A percentile compares a stretch with the other conserved stretches of the same genome.
Evolutionary conservation across 2,797 vertebrate genomes (phyloP).

Genomic region (Coregonus sp.): DNA sequence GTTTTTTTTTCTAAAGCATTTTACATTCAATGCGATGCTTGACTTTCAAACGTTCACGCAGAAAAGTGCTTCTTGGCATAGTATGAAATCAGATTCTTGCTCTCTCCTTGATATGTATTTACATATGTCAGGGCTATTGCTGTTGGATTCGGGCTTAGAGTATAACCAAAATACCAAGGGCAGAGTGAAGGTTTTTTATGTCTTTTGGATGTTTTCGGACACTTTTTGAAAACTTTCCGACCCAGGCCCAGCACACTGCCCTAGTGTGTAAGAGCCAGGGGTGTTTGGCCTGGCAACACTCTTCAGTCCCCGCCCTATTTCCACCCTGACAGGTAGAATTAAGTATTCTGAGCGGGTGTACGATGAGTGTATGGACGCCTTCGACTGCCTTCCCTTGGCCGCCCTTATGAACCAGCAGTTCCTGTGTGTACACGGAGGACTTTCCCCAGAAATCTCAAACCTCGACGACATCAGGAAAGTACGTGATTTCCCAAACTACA

Average conservation of each 20-base stretch:
- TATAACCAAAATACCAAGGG: constrained; percentile 18
- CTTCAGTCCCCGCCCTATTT: constrained; percentile 38
- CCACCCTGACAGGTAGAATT: constrained; percentile 91
- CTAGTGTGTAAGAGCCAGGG: constrained; percentile 45
- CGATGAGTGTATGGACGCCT: constrained; percentile 98
- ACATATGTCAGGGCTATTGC: constrained; percentile 70
- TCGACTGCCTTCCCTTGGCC: constrained; percentile 98
- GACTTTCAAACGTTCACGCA: constrained; percentile 42
- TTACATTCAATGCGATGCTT: constrained; percentile 28
- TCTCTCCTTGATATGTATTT: constrained; percentile 57
- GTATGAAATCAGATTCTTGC: constrained; percentile 30
- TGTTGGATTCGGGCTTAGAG: constrained; percentile 42
- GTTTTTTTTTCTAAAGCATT: constrained; percentile 56
- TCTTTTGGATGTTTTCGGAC: constrained; percentile 53
- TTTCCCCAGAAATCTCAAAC: constrained; percentile 99
- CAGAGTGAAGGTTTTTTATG: constrained; percentile 34
- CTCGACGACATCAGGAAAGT: constrained; percentile 99
- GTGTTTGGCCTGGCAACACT: constrained; percentile 65
- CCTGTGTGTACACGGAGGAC: constrained; percentile 95
- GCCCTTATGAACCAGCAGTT: constrained; percentile 99
- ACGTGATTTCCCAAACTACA: constrained; percentile 70
- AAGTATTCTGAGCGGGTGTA: constrained; percentile 99
- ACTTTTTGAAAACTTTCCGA: constrained; percentile 42
- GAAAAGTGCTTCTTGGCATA: constrained; percentile 49
- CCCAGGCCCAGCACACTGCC: constrained; percentile 43